These are phyloP conservation scores for Cantharis rustica DNA, from an alignment of 2,888 invertebrate species.

Conservation along the genomic window DNA sequence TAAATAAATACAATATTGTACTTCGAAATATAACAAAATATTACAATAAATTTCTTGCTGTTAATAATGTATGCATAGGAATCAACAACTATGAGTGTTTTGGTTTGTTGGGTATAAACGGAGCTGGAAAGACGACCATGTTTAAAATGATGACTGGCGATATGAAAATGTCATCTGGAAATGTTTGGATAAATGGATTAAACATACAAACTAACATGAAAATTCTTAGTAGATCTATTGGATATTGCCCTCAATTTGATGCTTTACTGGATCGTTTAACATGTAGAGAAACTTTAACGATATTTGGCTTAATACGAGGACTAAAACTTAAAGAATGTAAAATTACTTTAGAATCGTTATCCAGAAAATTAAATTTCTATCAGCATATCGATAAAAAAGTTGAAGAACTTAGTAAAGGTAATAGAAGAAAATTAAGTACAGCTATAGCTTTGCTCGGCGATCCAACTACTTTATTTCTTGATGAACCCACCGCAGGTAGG, in stretches of 20 bases:
- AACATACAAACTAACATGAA: slow-evolving; percentile 56
- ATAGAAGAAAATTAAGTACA: slow-evolving; percentile 59
- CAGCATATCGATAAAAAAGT: slow-evolving; percentile 51
- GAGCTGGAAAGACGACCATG: slow-evolving; percentile 82
- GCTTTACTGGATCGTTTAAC: slow-evolving; percentile 57
- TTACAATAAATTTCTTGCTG: slow-evolving; percentile 72
- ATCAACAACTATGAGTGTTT: slow-evolving; percentile 76
- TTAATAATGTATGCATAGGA: slow-evolving; percentile 66
- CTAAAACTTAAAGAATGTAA: slow-evolving; percentile 42
- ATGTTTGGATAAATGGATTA: slow-evolving; percentile 61
- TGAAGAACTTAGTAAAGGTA: slow-evolving; percentile 54
- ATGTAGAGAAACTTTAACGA: slow-evolving; percentile 55
- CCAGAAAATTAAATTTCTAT: slow-evolving; percentile 46
- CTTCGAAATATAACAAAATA: slow-evolving; percentile 70
- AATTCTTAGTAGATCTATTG: slow-evolving; percentile 61
- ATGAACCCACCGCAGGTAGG: slow-evolving; percentile 56
- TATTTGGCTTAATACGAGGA: slow-evolving; percentile 55
- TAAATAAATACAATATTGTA: slow-evolving; percentile 59
- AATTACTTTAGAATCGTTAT: slow-evolving; percentile 40
- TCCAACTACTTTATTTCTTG: slow-evolving; percentile 56
- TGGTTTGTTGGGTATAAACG: slow-evolving; percentile 79
- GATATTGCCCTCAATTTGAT: slow-evolving; percentile 60
- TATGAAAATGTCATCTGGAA: slow-evolving; percentile 67
- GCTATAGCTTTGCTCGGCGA: slow-evolving; percentile 58
- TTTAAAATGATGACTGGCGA: slow-evolving; percentile 88